A percentile compares a stretch with the other conserved stretches of the same genome.
phyloP scores from a whole-genome alignment of 2,888 invertebrate genomes.

The Agriopis leucophaearia region DNA sequence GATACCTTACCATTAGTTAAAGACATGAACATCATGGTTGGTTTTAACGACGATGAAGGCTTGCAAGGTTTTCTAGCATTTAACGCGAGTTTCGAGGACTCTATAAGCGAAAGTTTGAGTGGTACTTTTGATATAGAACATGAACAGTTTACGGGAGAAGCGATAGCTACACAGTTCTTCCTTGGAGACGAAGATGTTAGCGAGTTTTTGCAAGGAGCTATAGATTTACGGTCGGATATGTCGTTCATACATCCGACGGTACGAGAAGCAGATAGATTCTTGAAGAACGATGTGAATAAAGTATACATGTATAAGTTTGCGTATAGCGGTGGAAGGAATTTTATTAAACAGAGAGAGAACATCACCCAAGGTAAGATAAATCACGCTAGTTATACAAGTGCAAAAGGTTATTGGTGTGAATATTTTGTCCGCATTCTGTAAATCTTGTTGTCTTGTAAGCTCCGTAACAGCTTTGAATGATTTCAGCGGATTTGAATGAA shows the following conservation, averaged over 20 bases:
- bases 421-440: no score
- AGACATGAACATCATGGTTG: constrained; percentile 55
- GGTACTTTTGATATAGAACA: constrained; percentile 50
- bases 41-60: constrained; percentile 55
- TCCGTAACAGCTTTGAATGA: no score
- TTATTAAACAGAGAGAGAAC: constrained; percentile 49
- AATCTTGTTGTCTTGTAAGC: no score
- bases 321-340: constrained; percentile 63
- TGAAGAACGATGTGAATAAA: constrained; percentile 28
- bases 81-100: not conserved
- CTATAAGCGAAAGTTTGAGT: constrained; percentile 31
- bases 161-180: constrained; percentile 60
- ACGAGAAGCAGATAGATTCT: constrained; percentile 5
- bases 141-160: constrained; percentile 46
- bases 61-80: constrained; percentile 3
- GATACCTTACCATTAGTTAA: constrained; percentile 22
- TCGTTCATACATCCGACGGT: constrained; percentile 51
- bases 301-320: constrained; percentile 64
- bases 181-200: constrained; percentile 59
- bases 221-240: constrained; percentile 58
- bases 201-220: constrained; percentile 42
- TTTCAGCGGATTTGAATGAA: no score
- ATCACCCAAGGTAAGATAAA: constrained; percentile 37
- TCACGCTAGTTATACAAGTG: no score
- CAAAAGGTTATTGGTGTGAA: no score